phyloP scores from a whole-genome alignment of 1,140 invertebrate species.

The Telenomus remus region DNA sequence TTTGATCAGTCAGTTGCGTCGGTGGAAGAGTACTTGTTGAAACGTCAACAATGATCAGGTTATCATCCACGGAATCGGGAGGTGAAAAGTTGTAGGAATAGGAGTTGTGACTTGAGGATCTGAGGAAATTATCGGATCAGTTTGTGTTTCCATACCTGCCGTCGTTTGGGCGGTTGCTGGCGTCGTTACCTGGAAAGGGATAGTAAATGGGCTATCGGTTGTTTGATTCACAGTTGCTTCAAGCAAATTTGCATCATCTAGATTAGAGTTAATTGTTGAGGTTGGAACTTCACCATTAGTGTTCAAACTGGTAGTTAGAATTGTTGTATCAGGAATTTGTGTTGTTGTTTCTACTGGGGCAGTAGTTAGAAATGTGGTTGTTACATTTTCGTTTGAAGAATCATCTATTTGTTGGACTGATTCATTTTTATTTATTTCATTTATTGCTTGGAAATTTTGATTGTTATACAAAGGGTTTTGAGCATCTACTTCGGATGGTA shows the following conservation, averaged over 20 bases:
- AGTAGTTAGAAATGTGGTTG: constrained; percentile 20
- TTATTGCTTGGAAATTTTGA: constrained; percentile 10
- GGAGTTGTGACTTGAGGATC: constrained; percentile 37
- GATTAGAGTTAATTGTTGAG: constrained; percentile 30
- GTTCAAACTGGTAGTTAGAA: constrained; percentile 42
- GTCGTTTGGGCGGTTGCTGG: constrained; percentile 73
- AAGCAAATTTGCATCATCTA: constrained; percentile 24
- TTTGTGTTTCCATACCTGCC: constrained; percentile 67
- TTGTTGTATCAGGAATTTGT: constrained; percentile 39
- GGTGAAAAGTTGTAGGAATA: constrained; percentile 46
- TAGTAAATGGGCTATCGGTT: constrained; percentile 68
- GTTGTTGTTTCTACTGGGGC: constrained; percentile 33
- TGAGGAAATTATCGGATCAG: constrained; percentile 47
- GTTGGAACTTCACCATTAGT: constrained; percentile 19
- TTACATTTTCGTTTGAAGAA: constrained; percentile 7
- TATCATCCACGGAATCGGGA: constrained; percentile 62
- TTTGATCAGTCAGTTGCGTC: constrained; percentile 33
- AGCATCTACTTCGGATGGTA: constrained; percentile 33
- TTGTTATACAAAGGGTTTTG: not conserved
- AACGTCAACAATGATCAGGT: constrained; percentile 57
- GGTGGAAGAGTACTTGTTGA: constrained; percentile 54
- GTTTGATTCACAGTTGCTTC: constrained; percentile 41
- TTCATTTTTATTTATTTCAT: constrained; percentile 26
- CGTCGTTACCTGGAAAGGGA: constrained; percentile 72
- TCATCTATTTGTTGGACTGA: constrained; percentile 16